Evolutionary conservation across 2,797 vertebrate species (phyloP), one percentile per base, ranked within the genome.

Genomic region (Microctenopoma stevenorrisi): DNA sequence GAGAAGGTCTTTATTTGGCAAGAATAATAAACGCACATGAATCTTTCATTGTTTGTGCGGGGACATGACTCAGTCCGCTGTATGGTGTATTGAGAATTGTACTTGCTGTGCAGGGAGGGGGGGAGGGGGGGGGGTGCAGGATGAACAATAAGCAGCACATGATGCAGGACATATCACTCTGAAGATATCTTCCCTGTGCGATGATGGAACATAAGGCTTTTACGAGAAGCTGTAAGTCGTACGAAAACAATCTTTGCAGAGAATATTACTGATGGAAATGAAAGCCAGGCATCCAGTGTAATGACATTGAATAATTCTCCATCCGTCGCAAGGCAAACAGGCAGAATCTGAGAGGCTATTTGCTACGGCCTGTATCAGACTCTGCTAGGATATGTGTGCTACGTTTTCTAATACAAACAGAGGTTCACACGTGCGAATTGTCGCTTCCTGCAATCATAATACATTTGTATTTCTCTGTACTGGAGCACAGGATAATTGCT

Each of bases 231-330:
- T 58, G 18, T 49, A 61, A 67, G 40, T 60, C 50, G 42, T 68
- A 52, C 48, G 8, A 69, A 72, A 82, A 43, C 59, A 64, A 50
- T 68, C 38, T 59, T 64, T 50, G 11, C 33, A 33, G 4, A 35
- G 35, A 25, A 61, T 79, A 72, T 74, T 52, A 61, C 52, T 49
- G 47, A n/a, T 8, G 42, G 63, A 64, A 74, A 57, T 18, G 57
- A 55, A 62, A 50, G 26, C 37, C 33, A 76, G 59, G 35, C 63
- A 64, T 74, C 28, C 2, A 0, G 18, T 52, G 55, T 52, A 28
- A 54, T 65, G 72, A 66, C 53, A 44, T 53, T 63, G 75, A 71
- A 65, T 84, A 33, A 73, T 72, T 68, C 76, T 65, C 35, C 25
- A 30, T 73, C 73, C 40, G 59, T 49, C 46, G 61, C 61, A 15